phyloP scores from a whole-genome alignment of 37 sponge, comb jelly and placozoan species.

The Axinella damicornis region DNA sequence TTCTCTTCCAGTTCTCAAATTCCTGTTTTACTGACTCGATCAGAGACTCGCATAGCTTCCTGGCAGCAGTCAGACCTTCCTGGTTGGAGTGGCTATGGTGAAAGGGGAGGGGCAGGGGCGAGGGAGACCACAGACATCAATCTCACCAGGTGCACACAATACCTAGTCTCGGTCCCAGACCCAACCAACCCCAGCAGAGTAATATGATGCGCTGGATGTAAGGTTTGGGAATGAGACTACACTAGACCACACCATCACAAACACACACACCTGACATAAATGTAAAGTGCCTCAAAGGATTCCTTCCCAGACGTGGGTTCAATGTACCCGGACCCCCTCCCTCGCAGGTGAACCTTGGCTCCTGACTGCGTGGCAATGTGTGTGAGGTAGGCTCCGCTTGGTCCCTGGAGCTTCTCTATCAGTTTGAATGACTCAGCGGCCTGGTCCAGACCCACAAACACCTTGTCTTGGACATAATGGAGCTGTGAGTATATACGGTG shows the following conservation, averaged over 20 bases:
- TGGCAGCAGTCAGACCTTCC: constrained; percentile 74
- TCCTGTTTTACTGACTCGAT: constrained; percentile 68
- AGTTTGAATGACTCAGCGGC: constrained; percentile 63
- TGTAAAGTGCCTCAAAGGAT: constrained; percentile 85
- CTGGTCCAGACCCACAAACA: constrained; percentile 76
- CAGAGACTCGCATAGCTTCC: constrained; percentile 77
- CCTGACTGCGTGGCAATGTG: constrained; percentile 76
- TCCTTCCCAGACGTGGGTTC: constrained; percentile 91
- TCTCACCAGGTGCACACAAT: no score
- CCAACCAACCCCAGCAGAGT: no score
- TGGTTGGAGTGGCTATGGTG: constrained; percentile 60
- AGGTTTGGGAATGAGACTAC: no score
- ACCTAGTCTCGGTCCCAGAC: no score
- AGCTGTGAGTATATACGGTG: constrained; percentile 36
- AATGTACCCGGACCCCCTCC: constrained; percentile 87
- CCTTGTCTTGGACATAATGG: constrained; percentile 89
- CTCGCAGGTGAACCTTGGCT: constrained; percentile 78
- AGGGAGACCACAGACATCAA: no score
- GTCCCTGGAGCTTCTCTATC: constrained; percentile 65
- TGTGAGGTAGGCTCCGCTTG: constrained; percentile 59
- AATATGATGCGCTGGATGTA: no score
- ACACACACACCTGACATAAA: constrained; percentile 74
- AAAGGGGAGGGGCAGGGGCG: neutral
- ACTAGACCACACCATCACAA: no score
- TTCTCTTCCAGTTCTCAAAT: constrained; percentile 31